Evolutionary conservation across 2,888 invertebrate genomes (phyloP).

Genomic region (Melieria picta): DNA sequence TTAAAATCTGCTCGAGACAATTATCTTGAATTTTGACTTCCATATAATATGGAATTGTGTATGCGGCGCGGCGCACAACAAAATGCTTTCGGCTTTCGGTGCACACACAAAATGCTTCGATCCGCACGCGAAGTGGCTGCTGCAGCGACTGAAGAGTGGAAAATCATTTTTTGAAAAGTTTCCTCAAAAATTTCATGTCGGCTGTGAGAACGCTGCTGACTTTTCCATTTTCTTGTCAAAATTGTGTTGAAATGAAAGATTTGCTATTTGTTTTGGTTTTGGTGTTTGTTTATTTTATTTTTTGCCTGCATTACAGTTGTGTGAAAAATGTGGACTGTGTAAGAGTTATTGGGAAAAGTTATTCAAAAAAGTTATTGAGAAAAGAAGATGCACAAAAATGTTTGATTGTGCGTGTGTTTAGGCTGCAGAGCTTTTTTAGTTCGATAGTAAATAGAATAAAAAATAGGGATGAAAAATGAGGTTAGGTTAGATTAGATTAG

Average conservation of each 20-base stretch:
- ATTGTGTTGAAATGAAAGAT: conserved; percentile 28
- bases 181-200: conserved; percentile 39
- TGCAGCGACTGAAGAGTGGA: conserved; percentile 54
- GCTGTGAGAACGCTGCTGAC: conserved; percentile 12
- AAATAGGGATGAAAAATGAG: too few species aligned
- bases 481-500: too few species aligned
- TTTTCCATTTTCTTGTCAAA: conserved; percentile 45
- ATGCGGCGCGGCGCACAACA: too few species aligned
- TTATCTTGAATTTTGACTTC: too few species aligned
- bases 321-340: conserved; percentile 7
- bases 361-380: too few species aligned
- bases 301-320: conserved; percentile 13
- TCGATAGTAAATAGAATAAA: too few species aligned
- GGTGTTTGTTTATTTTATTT: neutral
- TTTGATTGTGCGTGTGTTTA: too few species aligned
- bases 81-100: too few species aligned
- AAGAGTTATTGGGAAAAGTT: neutral
- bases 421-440: too few species aligned
- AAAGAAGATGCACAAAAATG: too few species aligned
- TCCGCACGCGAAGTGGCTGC: conserved; percentile 57
- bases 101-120: conserved; percentile 17
- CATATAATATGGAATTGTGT: too few species aligned
- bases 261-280: neutral
- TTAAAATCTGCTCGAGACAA: too few species aligned
- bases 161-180: conserved; percentile 41